Evolutionary conservation across 2,797 vertebrate species (phyloP).

Genomic region (Taeniopygia guttata): DNA sequence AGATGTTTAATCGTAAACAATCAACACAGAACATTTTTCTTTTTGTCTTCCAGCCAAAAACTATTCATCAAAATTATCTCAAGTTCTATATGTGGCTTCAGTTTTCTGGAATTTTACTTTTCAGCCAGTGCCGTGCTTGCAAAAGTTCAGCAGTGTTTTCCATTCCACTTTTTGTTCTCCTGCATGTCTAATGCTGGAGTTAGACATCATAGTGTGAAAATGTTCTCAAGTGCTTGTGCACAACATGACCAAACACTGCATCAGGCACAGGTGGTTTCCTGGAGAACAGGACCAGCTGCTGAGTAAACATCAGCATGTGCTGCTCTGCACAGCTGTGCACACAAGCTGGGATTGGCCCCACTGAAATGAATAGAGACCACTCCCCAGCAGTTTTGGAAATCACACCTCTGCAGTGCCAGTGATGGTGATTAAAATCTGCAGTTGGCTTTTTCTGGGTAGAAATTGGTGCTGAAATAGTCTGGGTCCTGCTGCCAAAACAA

Average conservation of each 20-base stretch:
- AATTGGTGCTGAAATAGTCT: background rate
- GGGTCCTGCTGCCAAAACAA: background rate
- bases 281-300: background rate
- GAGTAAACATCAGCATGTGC: background rate
- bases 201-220: background rate
- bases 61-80: background rate
- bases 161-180: background rate
- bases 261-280: background rate
- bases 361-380: background rate
- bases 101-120: slow-evolving; percentile 16
- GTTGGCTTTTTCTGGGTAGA: background rate
- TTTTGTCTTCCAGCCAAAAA: slow-evolving; percentile 26
- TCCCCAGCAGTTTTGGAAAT: background rate
- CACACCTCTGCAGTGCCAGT: background rate
- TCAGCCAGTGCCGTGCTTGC: background rate
- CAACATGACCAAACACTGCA: background rate
- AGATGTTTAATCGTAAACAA: slow-evolving; percentile 42
- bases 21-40: background rate
- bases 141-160: background rate
- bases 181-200: fast-evolving
- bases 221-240: background rate
- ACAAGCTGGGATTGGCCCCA: background rate
- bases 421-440: background rate
- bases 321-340: background rate
- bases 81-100: background rate